Percentiles rank a stretch among this genome's conserved stretches.
Conservation (phyloP, 1,140 invertebrate species). For the Chelonus insularis region DNA sequence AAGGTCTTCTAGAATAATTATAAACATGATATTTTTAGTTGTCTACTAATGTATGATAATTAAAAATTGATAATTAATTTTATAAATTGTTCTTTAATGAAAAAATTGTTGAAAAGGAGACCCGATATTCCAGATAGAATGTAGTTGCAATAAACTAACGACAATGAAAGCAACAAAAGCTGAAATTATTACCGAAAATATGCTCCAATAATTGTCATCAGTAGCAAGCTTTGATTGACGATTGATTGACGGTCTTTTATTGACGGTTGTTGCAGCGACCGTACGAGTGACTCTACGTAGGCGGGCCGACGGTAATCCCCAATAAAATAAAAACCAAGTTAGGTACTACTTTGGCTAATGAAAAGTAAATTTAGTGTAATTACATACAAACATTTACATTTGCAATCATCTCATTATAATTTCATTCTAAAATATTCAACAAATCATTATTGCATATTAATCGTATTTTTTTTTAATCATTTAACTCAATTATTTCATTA, state of each 20-base stretch:
- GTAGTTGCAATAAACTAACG: not conserved
- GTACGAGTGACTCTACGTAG: slow-evolving; percentile 60
- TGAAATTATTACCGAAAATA: slow-evolving; percentile 39
- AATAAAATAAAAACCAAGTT: slow-evolving; percentile 54
- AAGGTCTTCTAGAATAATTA: not conserved
- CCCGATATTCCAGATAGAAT: no score
- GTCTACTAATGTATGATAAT: no score
- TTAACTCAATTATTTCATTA: not conserved
- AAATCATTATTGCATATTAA: not conserved
- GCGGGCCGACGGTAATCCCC: slow-evolving; percentile 58
- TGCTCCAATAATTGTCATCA: slow-evolving; percentile 43
- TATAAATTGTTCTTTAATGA: no score
- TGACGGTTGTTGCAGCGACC: slow-evolving; percentile 61
- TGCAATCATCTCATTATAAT: not conserved
- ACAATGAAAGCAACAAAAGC: slow-evolving; percentile 1
- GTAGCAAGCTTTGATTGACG: slow-evolving; percentile 37
- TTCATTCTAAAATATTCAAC: not conserved
- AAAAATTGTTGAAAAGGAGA: no score
- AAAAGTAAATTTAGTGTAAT: slow-evolving; percentile 26
- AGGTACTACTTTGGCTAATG: slow-evolving; percentile 47
- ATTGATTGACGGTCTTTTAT: slow-evolving; percentile 50
- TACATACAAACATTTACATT: not conserved
- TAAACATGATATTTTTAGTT: no score
- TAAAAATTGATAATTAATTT: no score
- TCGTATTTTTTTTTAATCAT: not conserved